Evolutionary conservation across 2,113 vertebrate species (phyloP), one percentile per base, ranked within the genome.

Genomic region (Sula dactylatra): DNA sequence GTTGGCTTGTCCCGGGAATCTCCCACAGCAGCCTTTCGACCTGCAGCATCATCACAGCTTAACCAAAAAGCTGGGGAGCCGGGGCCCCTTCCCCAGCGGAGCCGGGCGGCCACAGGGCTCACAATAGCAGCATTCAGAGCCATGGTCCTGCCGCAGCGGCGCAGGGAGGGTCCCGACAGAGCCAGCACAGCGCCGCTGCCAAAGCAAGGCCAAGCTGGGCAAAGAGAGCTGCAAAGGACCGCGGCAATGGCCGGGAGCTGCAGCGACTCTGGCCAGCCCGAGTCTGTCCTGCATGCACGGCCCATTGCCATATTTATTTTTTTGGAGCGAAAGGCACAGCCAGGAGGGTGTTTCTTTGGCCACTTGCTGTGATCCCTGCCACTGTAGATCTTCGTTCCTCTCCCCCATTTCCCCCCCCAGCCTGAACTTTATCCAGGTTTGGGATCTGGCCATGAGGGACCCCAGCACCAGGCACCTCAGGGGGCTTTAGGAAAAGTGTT

Each of bases 61-160:
- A 6, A n/a, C 32, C 10, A 1, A 27, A 36, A 47, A 49, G 69
- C 32, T 5, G 31, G 21, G 38, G 82, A 78, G 32, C 32, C 3
- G 2, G 26, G 81, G 34, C 45, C 67, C 67, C 69, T 36, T 80
- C 34, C 45, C 42, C 14, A 3, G 54, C 13, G 2, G 71, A 62
- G 47, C 38, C 17, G 2, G 10, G 64, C 8, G 5, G 44, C 65
- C 26, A 1, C 25, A 1, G n/a, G 47, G 54, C 73, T 71, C 45
- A 84, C 90, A 84, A 77, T 62, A 27, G 82, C 6, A 2, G 79
- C 38, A 62, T 94, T 94, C 47, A 93, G 76, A 61, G 69, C 38
- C 2, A 1, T 4, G 3, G 11, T 36, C 11, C 5, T 40, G 71
- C 62, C 4, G 2, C 49, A 27, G 65, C 19, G 2, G 27, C 4